These are phyloP conservation scores for Bombyx mandarina DNA, from an alignment of 1,140 invertebrate genomes.

Conservation along the genomic window DNA sequence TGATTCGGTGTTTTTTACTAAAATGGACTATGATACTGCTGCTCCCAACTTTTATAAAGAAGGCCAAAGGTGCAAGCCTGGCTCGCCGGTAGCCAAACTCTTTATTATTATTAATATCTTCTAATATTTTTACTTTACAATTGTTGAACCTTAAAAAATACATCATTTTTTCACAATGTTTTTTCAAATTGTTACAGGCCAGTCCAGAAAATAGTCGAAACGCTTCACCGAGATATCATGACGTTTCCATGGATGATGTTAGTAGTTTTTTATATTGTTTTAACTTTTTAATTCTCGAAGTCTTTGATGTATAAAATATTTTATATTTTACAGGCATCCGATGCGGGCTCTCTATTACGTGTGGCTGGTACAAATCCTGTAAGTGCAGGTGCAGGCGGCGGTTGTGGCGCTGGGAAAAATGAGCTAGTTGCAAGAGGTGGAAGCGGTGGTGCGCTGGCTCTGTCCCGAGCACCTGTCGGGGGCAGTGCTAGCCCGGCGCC, in stretches of 20 bases:
- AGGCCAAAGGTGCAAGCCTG: too few relatives aligned
- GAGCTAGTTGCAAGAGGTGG: constrained; percentile 56
- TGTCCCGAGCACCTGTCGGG: constrained; percentile 58
- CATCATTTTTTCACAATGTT: background rate
- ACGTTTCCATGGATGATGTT: constrained; percentile 65
- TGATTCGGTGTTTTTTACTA: too few relatives aligned
- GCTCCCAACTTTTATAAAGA: too few relatives aligned
- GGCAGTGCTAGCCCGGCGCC: constrained; percentile 61
- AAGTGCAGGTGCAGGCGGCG: constrained; percentile 7
- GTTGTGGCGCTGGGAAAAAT: constrained; percentile 40
- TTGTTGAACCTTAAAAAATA: too few relatives aligned
- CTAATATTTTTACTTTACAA: too few relatives aligned
- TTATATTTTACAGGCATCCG: constrained; percentile 37
- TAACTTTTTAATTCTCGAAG: too few relatives aligned
- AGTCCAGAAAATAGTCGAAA: constrained; percentile 67
- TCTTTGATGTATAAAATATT: background rate
- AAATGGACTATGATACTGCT: too few relatives aligned
- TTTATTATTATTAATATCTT: too few relatives aligned
- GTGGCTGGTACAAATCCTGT: constrained; percentile 41
- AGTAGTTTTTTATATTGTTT: constrained; percentile 18
- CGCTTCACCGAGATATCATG: constrained; percentile 61
- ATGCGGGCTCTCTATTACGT: constrained; percentile 58
- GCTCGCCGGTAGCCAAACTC: too few relatives aligned
- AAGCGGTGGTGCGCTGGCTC: constrained; percentile 55
- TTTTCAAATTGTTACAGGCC: constrained; percentile 52